phyloP scores from a whole-genome alignment of 1,140 invertebrate species.

The Rhizoglyphus robini region DNA sequence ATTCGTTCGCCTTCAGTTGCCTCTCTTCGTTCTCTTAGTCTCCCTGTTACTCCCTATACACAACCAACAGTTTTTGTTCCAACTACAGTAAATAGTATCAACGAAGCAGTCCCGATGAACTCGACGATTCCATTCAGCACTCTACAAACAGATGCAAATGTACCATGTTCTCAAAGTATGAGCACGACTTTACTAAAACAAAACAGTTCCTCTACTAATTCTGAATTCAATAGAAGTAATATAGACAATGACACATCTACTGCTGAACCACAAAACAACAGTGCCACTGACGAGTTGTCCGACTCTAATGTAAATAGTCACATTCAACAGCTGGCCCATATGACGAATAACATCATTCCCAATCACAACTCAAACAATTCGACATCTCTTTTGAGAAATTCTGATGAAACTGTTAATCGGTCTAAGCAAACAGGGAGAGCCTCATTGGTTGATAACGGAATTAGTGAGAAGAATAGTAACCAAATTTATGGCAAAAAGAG shows the following conservation, averaged over 20 bases:
- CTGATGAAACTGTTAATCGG: not conserved
- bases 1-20: not conserved
- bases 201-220: not conserved
- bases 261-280: too few species aligned
- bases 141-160: constrained; percentile 1
- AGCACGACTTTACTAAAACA: not conserved
- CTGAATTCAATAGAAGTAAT: not conserved
- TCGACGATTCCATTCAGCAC: constrained; percentile 25
- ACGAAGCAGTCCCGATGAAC: constrained; percentile 27
- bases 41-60: not conserved
- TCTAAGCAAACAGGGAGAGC: too few species aligned
- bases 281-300: too few species aligned
- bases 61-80: not conserved
- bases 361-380: not conserved
- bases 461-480: too few species aligned
- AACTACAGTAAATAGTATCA: constrained; percentile 16
- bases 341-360: not conserved
- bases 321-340: not conserved
- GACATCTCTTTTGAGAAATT: not conserved
- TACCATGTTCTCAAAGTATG: not conserved
- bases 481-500: too few species aligned
- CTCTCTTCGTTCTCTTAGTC: not conserved
- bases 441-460: too few species aligned
- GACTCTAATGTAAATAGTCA: not conserved
- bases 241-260: too few species aligned